Conservation (phyloP, 2,113 vertebrate genomes). For the Crotalus horridus region DNA sequence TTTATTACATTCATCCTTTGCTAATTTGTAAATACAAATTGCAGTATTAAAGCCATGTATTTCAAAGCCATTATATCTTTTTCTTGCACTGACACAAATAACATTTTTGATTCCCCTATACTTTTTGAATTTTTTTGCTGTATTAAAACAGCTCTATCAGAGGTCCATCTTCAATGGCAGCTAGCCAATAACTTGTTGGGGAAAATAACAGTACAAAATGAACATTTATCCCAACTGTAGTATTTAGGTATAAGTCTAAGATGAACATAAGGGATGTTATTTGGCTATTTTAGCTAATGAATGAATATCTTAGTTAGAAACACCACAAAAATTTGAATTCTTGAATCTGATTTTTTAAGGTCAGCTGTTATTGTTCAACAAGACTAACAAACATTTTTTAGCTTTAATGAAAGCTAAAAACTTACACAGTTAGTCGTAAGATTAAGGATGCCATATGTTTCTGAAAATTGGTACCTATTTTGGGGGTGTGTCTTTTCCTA, state of each 20-base stretch:
- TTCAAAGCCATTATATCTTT: rapidly evolving
- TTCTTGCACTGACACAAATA: neutral
- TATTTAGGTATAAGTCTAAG: neutral
- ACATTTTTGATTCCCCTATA: neutral
- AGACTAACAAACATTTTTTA: neutral
- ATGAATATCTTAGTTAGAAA: neutral
- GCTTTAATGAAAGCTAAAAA: neutral
- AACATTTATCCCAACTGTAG: neutral
- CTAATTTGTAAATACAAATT: neutral
- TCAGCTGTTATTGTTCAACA: neutral
- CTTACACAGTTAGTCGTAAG: neutral
- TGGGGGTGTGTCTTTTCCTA: neutral
- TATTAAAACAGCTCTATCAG: neutral
- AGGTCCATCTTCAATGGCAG: neutral
- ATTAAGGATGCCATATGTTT: neutral
- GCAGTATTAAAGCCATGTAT: neutral
- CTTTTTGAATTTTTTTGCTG: neutral
- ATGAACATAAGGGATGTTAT: neutral
- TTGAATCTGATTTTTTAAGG: neutral
- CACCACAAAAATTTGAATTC: neutral
- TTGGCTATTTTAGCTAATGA: neutral
- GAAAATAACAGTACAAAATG: neutral
- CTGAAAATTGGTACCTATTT: neutral
- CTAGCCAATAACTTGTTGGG: neutral
- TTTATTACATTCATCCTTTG: neutral